These are phyloP conservation scores for Megaptera novaeangliae DNA, from an alignment of 2,113 vertebrate species.

Conservation along the genomic window DNA sequence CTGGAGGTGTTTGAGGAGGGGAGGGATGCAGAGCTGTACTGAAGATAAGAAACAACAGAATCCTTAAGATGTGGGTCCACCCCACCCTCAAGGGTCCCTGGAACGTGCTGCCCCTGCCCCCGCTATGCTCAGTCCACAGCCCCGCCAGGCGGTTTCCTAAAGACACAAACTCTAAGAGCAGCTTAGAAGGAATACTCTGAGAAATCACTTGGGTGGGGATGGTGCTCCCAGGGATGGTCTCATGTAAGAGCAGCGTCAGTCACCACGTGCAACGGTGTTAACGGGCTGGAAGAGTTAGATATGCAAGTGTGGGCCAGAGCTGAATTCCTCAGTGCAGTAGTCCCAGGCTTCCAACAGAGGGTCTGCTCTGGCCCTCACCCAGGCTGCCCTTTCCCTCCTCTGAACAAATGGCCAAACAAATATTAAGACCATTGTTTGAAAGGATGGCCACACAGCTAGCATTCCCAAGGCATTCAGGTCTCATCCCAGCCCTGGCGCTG, in stretches of 20 bases:
- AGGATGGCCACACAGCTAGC: neutral
- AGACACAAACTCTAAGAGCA: neutral
- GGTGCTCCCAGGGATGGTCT: neutral
- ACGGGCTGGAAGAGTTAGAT: neutral
- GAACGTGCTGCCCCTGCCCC: neutral
- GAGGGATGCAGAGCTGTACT: neutral
- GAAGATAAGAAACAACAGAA: neutral
- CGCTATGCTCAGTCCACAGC: accelerated
- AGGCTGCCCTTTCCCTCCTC: neutral
- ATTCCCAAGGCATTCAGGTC: neutral
- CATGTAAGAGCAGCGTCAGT: neutral
- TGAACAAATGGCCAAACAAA: neutral
- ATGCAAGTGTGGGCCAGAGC: neutral
- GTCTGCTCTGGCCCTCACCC: neutral
- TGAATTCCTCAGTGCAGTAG: neutral
- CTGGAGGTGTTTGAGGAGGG: neutral
- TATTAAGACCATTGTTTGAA: neutral
- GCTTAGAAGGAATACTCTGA: neutral
- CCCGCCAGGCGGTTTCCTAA: neutral
- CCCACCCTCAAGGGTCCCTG: neutral
- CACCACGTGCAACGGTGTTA: too few species aligned
- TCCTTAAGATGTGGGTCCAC: neutral
- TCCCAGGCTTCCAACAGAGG: neutral
- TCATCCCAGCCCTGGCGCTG: neutral
- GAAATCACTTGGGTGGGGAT: neutral